Percentiles rank a stretch among this genome's conserved stretches.
Conservation (phyloP, 2,888 invertebrate genomes). For the Hipparchia semele region DNA sequence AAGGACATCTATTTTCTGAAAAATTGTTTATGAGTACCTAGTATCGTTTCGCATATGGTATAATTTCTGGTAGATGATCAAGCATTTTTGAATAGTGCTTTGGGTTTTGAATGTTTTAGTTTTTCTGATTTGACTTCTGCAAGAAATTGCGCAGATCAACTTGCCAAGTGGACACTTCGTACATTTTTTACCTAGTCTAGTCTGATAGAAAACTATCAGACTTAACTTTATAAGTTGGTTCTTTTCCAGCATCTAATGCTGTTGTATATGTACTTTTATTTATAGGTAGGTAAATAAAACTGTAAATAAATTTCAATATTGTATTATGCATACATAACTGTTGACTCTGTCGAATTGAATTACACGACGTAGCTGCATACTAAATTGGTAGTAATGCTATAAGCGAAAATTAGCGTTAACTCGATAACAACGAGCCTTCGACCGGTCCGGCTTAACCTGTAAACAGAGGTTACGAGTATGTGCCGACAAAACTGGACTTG, state of each 20-base stretch:
- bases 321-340: slow-evolving; percentile 26
- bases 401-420: slow-evolving; percentile 54
- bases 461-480: slow-evolving; percentile 40
- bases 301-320: slow-evolving; percentile 10
- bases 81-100: too few species aligned
- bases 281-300: background rate
- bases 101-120: too few species aligned
- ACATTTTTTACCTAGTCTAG: too few species aligned
- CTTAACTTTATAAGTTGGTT: background rate
- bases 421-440: slow-evolving; percentile 52
- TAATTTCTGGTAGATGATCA: too few species aligned
- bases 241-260: background rate
- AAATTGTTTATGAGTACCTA: too few species aligned
- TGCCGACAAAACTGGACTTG: slow-evolving; percentile 35
- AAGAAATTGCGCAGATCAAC: too few species aligned
- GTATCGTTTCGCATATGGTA: too few species aligned
- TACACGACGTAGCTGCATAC: slow-evolving; percentile 33
- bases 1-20: too few species aligned
- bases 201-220: too few species aligned
- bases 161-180: too few species aligned
- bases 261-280: too few species aligned
- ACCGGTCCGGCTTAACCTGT: slow-evolving; percentile 45
- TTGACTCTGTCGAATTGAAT: slow-evolving; percentile 34
- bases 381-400: slow-evolving; percentile 47
- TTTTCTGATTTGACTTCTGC: too few species aligned